Percentiles rank a stretch among this genome's conserved stretches.
These are phyloP conservation scores for Xestia sexstrigata DNA, from an alignment of 2,888 invertebrate genomes.

Conservation along the genomic window DNA sequence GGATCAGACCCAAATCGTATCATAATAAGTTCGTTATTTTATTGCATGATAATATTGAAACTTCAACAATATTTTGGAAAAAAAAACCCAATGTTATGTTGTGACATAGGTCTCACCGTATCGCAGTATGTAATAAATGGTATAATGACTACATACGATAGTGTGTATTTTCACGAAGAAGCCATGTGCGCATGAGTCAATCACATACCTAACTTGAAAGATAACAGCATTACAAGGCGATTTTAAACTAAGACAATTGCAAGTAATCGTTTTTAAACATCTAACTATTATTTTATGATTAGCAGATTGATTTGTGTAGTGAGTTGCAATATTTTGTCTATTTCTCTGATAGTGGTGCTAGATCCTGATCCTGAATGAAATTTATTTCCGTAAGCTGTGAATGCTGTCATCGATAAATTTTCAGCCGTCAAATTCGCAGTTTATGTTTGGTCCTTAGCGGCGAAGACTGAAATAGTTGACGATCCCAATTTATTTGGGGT, in stretches of 20 bases:
- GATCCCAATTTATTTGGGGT: too few species aligned
- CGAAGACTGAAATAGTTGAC: not conserved
- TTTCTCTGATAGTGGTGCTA: constrained; percentile 25
- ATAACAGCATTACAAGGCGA: constrained; percentile 48
- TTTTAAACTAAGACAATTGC: constrained; percentile 20
- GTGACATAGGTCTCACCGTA: not conserved
- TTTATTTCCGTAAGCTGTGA: not conserved
- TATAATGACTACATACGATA: constrained; percentile 13
- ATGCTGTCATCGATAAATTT: not conserved
- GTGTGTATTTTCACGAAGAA: constrained; percentile 20
- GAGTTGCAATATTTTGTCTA: constrained; percentile 20
- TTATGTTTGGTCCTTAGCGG: not conserved
- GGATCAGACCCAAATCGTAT: not conserved
- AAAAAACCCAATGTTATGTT: not conserved
- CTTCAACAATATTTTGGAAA: too few species aligned
- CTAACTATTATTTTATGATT: constrained; percentile 17
- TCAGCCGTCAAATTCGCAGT: not conserved
- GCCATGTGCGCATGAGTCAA: constrained; percentile 47
- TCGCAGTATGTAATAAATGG: constrained; percentile 5
- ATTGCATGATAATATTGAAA: not conserved
- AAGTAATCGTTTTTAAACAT: constrained; percentile 35
- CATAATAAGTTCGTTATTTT: not conserved
- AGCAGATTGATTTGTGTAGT: constrained; percentile 10
- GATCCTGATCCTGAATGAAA: not conserved
- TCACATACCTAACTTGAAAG: constrained; percentile 33